Evolutionary conservation across 2,888 invertebrate species (phyloP), one percentile per base, ranked within the genome.

Genomic region (Acronicta psi): DNA sequence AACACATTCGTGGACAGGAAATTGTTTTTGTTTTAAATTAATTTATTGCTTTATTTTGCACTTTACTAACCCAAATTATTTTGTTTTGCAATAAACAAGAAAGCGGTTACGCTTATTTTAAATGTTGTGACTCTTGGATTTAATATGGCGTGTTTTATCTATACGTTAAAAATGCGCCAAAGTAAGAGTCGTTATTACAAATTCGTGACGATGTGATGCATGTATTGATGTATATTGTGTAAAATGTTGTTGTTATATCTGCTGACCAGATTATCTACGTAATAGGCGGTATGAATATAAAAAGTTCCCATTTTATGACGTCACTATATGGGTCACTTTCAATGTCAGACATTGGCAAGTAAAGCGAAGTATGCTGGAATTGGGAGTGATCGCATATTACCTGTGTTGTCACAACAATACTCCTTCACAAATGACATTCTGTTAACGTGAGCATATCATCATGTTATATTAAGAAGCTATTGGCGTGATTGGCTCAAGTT

Each of bases 1-100:
- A 87, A 89, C 89, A 92, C 91, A 86, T 88, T 92, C 93, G 91
- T 94, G 93, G 93, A 90, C 86, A 86, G 92, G 92, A 86, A 86
- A 84, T 79, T 69, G 63, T 64, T 73, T 73, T 73, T 46, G 17
- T 42, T 49, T 50, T 49, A 0, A 40, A 45, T n/a, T 56, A 53
- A 59, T 78, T 77, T 78, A 73, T 60, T 51, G 65, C 85, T 83
- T 89, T 84, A 29, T 46, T 57, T 81, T 79, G 87, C 90, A 89
- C 89, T 79, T 81, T 89, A 90, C 91, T 92, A 92, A 92, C 91
- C 84, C 84, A 81, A 84, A 25, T 60, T 59, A 46, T 69, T 41
- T 73, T 65, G 73, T 68, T 67, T 67, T 52, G 50, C 20, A 51
- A 38, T 17, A 13, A 14, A 18, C 29, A 49, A 47, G 41, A 57